Percentiles rank a stretch among this genome's conserved stretches.
phyloP scores from a whole-genome alignment of 2,797 vertebrate genomes.

The Tarsius wallacei region DNA sequence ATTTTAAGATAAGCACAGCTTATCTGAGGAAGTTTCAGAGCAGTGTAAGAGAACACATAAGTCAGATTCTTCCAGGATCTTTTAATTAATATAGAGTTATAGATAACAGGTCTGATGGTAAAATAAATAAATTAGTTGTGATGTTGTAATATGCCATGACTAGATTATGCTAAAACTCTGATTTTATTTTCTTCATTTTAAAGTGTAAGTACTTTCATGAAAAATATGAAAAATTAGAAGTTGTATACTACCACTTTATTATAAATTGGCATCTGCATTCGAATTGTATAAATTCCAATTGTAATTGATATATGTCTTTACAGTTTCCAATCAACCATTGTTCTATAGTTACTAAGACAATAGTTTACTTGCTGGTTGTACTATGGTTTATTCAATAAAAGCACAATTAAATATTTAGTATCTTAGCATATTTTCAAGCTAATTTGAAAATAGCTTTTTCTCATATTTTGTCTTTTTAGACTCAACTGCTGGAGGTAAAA shows the following conservation, averaged over 20 bases:
- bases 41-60: not conserved
- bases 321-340: slow-evolving; percentile 12
- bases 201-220: not conserved
- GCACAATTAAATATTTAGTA: slow-evolving; percentile 28
- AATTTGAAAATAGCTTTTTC: not conserved
- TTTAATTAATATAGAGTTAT: slow-evolving; percentile 10
- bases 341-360: not conserved
- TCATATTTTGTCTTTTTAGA: not conserved
- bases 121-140: not conserved
- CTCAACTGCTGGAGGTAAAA: not conserved
- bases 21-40: not conserved
- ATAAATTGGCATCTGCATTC: not conserved
- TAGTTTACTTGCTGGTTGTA: not conserved
- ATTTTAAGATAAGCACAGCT: not conserved
- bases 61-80: not conserved
- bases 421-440: not conserved
- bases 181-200: not conserved
- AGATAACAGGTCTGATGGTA: not conserved
- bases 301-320: not conserved
- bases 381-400: slow-evolving; percentile 28
- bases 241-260: not conserved
- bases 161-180: not conserved
- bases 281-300: not conserved
- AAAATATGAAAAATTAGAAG: not conserved
- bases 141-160: not conserved